Evolutionary conservation across 2,113 vertebrate species (phyloP).

Genomic region (Cottus gobio): DNA sequence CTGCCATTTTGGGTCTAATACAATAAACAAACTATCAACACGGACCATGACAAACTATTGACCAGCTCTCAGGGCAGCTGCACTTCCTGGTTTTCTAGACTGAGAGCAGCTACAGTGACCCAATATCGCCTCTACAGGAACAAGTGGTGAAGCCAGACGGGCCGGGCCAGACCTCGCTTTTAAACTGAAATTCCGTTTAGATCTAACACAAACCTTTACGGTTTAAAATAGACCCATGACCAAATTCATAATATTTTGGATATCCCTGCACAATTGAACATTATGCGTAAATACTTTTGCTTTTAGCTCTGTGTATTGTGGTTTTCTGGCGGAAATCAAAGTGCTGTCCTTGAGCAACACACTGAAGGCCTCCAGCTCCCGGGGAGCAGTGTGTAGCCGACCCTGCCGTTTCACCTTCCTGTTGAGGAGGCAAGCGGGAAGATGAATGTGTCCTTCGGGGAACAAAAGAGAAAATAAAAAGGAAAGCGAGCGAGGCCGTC

Average conservation of each 20-base stretch:
- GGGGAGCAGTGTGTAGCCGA: slow-evolving; percentile 49
- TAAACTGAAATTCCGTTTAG: not conserved
- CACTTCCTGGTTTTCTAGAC: not conserved
- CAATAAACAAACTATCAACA: not conserved
- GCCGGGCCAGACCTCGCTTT: not conserved
- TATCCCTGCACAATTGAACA: not conserved
- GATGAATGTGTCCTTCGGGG: slow-evolving; percentile 62
- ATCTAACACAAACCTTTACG: not conserved
- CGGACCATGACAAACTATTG: not conserved
- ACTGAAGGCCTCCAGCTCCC: slow-evolving; percentile 39
- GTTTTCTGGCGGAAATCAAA: slow-evolving; percentile 25
- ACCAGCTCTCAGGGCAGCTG: not conserved
- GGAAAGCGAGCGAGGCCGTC: slow-evolving; percentile 36
- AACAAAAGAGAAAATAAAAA: slow-evolving; percentile 53
- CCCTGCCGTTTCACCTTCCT: slow-evolving; percentile 60
- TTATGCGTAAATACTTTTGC: not conserved
- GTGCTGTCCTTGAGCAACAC: slow-evolving; percentile 40
- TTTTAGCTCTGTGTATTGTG: slow-evolving; percentile 2
- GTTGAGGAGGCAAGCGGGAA: slow-evolving; percentile 51
- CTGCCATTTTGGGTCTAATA: not conserved
- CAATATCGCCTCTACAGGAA: not conserved
- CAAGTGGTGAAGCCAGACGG: not conserved
- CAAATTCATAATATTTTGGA: not conserved
- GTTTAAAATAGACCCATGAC: not conserved
- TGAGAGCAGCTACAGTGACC: not conserved